Evolutionary conservation across 1,140 invertebrate species (phyloP), one percentile per base, ranked within the genome.

Genomic region (Agraylea sexmaculata): DNA sequence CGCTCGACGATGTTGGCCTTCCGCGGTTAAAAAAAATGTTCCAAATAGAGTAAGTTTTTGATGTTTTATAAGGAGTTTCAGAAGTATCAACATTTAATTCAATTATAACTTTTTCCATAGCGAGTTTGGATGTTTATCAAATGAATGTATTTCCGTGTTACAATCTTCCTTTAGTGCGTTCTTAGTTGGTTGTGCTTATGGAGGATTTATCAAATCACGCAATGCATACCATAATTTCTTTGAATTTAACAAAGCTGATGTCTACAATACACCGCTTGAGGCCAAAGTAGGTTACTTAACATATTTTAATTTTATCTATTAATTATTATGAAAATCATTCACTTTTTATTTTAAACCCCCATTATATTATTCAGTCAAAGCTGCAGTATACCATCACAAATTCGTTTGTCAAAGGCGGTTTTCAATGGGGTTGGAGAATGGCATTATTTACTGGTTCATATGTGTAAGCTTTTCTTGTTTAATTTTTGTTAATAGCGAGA

Each of bases 211-310:
- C 10, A 54, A 64, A 47, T 74, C 74, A n/a, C 64, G 65, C 50
- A 49, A 51, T 2, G 70, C 76, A 13, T 77, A 77, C 46, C 29
- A 74, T n/a, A 65, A 74, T 37, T 84, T 85, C 49, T 75, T 83
- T 46, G 70, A 74, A 54, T 77, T 69, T 34, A 85, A 86, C 64
- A 67, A 82, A 61, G 80, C 78, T 6, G 74, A 77, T 19, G 61
- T 64, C 6, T 87, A 80, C 57, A 57, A 59, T 30, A 73, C 66
- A 40, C 76, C 80, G 32, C 56, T 74, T 7, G 67, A 80, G 43
- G 82, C 82, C 2, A 78, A 81, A 62, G 77, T 79, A 66, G 46
- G 33, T 45, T 18, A 10, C 38, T 17, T 41, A 38, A 19, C 2
- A 18, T 35, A 42, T 28, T 42, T 44, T 7, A 37, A 10, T 44